These are phyloP conservation scores for Blastomussa wellsi DNA, from an alignment of 92 coral and sea anemone species.

Conservation along the genomic window DNA sequence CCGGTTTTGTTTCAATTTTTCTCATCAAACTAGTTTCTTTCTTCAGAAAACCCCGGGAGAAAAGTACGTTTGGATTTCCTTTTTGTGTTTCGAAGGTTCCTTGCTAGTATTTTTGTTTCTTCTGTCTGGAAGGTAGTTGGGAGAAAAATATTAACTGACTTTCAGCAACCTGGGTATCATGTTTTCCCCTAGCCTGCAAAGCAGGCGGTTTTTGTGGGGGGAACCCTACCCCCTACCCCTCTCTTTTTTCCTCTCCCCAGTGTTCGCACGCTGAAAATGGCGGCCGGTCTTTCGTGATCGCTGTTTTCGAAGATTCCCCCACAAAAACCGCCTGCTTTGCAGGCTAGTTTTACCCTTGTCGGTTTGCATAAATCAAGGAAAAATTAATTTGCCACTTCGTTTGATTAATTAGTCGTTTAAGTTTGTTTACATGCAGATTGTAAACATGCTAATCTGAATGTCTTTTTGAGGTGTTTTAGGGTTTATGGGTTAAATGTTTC, in stretches of 20 bases:
- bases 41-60: no score
- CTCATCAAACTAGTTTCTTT: neutral
- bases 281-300: no score
- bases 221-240: no score
- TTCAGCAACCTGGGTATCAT: neutral
- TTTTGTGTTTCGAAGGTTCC: no score
- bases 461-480: neutral
- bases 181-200: no score
- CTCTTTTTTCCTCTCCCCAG: no score
- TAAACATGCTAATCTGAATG: constrained; percentile 4
- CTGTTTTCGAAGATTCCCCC: no score
- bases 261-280: no score
- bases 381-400: neutral
- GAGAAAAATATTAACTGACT: no score
- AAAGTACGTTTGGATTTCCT: neutral
- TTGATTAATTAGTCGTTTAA: neutral
- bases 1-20: neutral
- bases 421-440: neutral
- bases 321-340: no score
- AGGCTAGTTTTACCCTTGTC: neutral
- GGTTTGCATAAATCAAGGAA: neutral
- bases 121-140: neutral
- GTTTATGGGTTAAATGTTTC: neutral
- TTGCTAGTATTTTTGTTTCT: neutral
- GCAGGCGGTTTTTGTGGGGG: no score